A percentile compares a stretch with the other conserved stretches of the same genome.
phyloP scores from a whole-genome alignment of 2,797 vertebrate species.

The Oreonectes daqikongensis region DNA sequence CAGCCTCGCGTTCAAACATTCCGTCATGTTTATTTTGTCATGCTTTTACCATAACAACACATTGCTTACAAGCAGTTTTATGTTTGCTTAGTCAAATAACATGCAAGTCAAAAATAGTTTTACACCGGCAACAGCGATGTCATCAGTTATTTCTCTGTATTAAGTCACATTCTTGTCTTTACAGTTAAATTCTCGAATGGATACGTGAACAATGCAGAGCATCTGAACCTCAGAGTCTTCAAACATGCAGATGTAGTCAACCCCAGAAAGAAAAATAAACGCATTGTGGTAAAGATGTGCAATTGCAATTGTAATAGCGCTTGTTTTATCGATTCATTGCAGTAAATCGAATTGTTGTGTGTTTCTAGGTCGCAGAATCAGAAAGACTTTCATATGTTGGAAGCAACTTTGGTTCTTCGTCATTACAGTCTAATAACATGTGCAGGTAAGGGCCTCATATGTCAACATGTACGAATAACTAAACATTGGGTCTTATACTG shows the following conservation, averaged over 20 bases:
- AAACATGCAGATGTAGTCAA: slow-evolving; percentile 75
- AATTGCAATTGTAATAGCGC: neutral
- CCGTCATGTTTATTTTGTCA: too few relatives aligned
- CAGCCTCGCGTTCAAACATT: neutral
- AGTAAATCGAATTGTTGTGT: neutral
- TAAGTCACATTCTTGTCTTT: slow-evolving; percentile 3
- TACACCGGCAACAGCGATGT: neutral
- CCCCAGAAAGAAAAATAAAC: slow-evolving; percentile 79
- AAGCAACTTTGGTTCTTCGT: slow-evolving; percentile 80
- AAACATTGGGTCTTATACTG: slow-evolving; percentile 1
- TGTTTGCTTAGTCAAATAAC: neutral
- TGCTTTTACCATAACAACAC: neutral
- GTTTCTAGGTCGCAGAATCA: slow-evolving; percentile 84
- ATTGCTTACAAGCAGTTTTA: neutral
- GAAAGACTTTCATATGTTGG: slow-evolving; percentile 88
- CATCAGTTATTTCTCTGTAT: neutral
- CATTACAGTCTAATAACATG: slow-evolving; percentile 82
- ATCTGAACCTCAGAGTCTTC: slow-evolving; percentile 79
- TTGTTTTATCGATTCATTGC: neutral
- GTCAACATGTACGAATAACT: neutral
- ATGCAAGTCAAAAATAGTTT: neutral
- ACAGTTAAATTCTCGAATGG: slow-evolving; percentile 93
- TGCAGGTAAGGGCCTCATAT: slow-evolving; percentile 82
- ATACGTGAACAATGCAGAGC: slow-evolving; percentile 70
- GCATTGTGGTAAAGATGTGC: slow-evolving; percentile 81